These are phyloP conservation scores for Neodon shergylaensis DNA, from an alignment of 2,113 vertebrate species.

Conservation along the genomic window DNA sequence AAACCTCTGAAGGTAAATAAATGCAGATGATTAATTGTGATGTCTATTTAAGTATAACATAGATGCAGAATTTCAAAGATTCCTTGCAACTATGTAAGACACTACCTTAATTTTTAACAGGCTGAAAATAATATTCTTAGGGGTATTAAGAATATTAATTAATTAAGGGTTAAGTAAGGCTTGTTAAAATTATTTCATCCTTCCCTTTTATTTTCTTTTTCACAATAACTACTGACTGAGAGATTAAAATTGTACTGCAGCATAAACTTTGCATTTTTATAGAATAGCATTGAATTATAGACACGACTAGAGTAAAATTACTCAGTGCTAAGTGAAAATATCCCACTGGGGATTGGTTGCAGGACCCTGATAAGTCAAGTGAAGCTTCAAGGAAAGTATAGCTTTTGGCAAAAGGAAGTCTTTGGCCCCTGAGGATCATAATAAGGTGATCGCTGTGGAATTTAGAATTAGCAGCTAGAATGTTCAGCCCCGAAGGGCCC, in stretches of 20 bases:
- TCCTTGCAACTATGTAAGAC: not conserved
- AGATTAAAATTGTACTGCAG: conserved; percentile 1
- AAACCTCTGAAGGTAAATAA: not conserved
- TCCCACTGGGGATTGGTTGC: not conserved
- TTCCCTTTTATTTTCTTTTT: conserved; percentile 7
- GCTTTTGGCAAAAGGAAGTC: not conserved
- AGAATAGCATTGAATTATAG: not conserved
- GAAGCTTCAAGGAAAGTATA: not conserved
- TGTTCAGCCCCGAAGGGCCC: not conserved
- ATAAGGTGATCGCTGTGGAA: not conserved
- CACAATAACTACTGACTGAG: not conserved
- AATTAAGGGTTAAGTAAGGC: not conserved
- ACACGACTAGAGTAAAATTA: conserved; percentile 1
- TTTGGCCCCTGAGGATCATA: not conserved
- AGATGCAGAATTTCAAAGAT: not conserved
- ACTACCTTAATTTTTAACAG: not conserved
- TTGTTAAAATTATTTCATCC: not conserved
- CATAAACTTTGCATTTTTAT: not conserved
- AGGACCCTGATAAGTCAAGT: conserved; percentile 22
- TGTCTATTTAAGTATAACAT: not conserved
- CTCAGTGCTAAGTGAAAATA: not conserved
- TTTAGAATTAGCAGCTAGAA: not conserved
- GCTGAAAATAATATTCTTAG: not conserved
- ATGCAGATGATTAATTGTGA: not conserved
- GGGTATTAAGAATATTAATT: not conserved